These are phyloP conservation scores for Lypha dubia DNA, from an alignment of 2,888 invertebrate species.

Conservation along the genomic window DNA sequence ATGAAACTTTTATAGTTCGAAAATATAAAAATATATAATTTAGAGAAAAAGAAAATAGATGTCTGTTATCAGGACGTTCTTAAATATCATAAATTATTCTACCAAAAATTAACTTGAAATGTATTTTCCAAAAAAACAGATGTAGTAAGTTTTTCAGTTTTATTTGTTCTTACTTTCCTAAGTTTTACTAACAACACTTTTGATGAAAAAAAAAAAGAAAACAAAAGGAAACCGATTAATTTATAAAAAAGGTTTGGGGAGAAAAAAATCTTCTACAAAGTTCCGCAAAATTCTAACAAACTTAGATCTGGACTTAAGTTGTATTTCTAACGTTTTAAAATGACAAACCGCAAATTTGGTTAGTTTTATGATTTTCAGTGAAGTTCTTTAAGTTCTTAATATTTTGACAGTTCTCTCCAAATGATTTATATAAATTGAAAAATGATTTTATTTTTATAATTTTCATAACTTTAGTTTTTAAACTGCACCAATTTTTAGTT, in stretches of 20 bases:
- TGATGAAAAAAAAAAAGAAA: slow-evolving; percentile 8
- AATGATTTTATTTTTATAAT: slow-evolving; percentile 23
- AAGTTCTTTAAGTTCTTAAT: slow-evolving; percentile 5
- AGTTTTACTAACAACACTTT: slow-evolving; percentile 53
- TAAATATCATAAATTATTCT: neutral
- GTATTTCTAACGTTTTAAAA: slow-evolving; percentile 3
- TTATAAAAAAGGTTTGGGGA: neutral
- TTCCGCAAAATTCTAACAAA: neutral
- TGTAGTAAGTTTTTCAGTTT: slow-evolving; percentile 36
- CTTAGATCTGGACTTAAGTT: slow-evolving; percentile 5
- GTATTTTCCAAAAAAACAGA: neutral
- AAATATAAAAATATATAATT: no score
- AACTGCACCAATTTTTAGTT: slow-evolving; percentile 70
- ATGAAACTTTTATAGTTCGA: no score
- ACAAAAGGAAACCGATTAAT: neutral
- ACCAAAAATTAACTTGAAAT: neutral
- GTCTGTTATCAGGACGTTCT: no score
- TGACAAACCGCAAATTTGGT: neutral
- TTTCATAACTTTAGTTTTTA: slow-evolving; percentile 60
- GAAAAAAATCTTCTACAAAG: neutral
- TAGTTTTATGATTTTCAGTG: slow-evolving; percentile 13
- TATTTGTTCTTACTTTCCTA: neutral
- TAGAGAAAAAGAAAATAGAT: no score
- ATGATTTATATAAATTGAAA: slow-evolving; percentile 13
- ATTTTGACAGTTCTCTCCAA: slow-evolving; percentile 54